These are phyloP conservation scores for Eupithecia inturbata DNA, from an alignment of 2,888 invertebrate species.

Conservation along the genomic window DNA sequence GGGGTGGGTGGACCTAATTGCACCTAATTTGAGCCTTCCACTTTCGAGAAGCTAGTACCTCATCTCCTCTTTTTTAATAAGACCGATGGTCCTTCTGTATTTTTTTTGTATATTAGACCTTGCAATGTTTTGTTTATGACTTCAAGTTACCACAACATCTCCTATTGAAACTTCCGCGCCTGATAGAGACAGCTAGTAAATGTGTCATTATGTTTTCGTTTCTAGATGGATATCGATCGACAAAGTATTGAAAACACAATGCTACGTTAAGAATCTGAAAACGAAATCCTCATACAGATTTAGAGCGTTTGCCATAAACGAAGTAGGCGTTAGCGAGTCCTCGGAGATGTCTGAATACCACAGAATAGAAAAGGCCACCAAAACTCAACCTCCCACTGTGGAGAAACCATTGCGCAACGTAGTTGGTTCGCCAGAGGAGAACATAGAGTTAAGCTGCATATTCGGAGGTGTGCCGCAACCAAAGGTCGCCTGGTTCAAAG, in stretches of 20 bases:
- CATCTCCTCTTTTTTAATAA: too few species aligned
- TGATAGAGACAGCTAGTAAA: background rate
- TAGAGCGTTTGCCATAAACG: constrained; percentile 90
- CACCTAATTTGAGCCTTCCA: too few species aligned
- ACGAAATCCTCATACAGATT: constrained; percentile 88
- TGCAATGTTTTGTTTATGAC: background rate
- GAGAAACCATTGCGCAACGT: constrained; percentile 88
- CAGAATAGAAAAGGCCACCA: constrained; percentile 81
- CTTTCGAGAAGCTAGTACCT: too few species aligned
- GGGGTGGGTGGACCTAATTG: too few species aligned
- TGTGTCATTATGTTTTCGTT: constrained; percentile 25
- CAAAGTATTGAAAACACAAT: constrained; percentile 86
- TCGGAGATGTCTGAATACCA: constrained; percentile 87
- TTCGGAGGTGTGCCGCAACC: constrained; percentile 91
- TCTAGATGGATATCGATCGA: constrained; percentile 87
- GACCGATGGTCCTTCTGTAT: too few species aligned
- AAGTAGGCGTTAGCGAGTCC: constrained; percentile 89
- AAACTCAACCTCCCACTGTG: constrained; percentile 86
- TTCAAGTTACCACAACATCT: background rate
- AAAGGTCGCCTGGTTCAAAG: constrained; percentile 89
- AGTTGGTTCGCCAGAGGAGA: constrained; percentile 85
- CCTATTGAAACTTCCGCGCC: background rate
- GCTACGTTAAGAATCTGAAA: constrained; percentile 85
- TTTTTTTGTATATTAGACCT: too few species aligned
- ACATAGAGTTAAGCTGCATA: constrained; percentile 89